Conservation (phyloP, 2,888 invertebrate species). For the Tipula confusa region DNA sequence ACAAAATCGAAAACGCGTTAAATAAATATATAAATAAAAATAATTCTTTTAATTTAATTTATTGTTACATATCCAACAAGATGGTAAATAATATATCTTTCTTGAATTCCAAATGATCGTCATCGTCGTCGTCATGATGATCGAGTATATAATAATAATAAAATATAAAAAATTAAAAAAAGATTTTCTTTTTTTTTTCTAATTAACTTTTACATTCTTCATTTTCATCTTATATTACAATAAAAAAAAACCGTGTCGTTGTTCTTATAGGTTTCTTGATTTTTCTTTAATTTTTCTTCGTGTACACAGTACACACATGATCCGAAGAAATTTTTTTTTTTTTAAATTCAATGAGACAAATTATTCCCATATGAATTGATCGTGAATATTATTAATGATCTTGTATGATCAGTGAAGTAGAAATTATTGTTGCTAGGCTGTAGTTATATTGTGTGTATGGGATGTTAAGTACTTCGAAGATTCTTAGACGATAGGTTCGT, state of each 20-base stretch:
- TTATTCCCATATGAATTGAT: slow-evolving; percentile 25
- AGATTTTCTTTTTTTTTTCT: slow-evolving; percentile 20
- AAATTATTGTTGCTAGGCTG: slow-evolving; percentile 5
- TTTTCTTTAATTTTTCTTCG: not conserved
- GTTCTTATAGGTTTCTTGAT: not conserved
- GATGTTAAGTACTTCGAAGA: not conserved
- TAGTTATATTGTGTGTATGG: not conserved
- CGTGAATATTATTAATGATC: slow-evolving; percentile 25
- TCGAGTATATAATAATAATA: not conserved
- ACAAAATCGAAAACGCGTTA: not conserved
- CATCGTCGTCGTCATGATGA: not conserved
- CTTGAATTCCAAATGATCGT: not conserved
- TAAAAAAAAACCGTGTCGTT: not conserved
- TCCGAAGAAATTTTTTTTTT: not conserved
- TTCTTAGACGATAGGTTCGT: not conserved
- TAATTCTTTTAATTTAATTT: not conserved
- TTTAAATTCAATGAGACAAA: slow-evolving; percentile 13
- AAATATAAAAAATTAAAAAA: not conserved
- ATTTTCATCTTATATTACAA: not conserved
- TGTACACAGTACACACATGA: not conserved
- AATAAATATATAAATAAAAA: slow-evolving; percentile 4
- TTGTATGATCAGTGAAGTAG: not conserved
- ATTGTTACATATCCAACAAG: slow-evolving; percentile 12
- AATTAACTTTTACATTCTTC: slow-evolving; percentile 25
- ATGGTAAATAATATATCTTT: not conserved